phyloP scores from a whole-genome alignment of 1,140 invertebrate genomes.

The Apocrypta bakeri region DNA sequence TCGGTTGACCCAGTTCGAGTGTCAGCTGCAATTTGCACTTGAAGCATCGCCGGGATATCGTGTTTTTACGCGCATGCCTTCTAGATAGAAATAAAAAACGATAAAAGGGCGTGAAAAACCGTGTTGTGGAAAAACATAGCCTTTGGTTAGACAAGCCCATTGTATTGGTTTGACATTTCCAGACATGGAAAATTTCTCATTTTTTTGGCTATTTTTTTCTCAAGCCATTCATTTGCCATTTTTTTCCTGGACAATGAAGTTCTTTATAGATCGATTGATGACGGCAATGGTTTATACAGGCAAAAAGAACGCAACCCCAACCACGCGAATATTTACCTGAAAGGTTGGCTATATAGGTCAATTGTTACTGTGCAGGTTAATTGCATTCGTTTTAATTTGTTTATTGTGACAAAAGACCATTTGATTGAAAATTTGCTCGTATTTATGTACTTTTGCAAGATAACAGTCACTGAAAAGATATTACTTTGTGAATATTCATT shows the following conservation, averaged over 20 bases:
- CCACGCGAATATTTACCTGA: background rate
- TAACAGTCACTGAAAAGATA: background rate
- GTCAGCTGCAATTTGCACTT: slow-evolving; percentile 43
- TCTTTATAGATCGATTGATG: background rate
- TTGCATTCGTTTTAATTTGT: slow-evolving; percentile 12
- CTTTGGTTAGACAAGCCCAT: background rate
- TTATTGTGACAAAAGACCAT: background rate
- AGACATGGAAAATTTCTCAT: background rate
- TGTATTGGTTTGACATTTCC: background rate
- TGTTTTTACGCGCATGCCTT: background rate
- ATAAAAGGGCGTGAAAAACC: background rate
- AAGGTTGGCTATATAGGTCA: background rate
- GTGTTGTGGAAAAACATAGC: background rate
- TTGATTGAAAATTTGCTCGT: slow-evolving; percentile 6
- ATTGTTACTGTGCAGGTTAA: background rate
- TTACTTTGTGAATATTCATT: too few species aligned
- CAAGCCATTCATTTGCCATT: background rate
- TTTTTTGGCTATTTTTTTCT: background rate
- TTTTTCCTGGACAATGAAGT: too few species aligned
- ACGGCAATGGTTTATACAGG: background rate
- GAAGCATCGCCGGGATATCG: slow-evolving; percentile 7
- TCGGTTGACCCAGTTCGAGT: slow-evolving; percentile 36
- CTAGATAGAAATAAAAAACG: background rate
- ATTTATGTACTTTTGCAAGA: background rate
- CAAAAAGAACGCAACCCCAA: background rate